Evolutionary conservation across 2,888 invertebrate genomes (phyloP).

Genomic region (Glomeris marginata): DNA sequence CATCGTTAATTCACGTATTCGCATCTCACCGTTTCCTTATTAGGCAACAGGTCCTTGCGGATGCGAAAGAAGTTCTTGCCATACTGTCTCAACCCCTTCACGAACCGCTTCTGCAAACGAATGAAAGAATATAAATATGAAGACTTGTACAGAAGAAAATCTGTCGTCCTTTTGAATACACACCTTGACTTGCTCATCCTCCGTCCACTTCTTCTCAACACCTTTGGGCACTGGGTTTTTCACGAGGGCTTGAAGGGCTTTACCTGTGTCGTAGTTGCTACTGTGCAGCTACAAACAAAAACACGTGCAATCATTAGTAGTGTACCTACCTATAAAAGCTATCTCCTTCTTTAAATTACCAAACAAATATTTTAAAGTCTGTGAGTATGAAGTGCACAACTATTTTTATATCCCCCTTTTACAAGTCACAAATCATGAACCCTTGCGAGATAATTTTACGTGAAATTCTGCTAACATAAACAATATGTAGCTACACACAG

Average conservation of each 20-base stretch:
- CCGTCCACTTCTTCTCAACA: slow-evolving; percentile 95
- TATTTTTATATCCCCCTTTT: too few relatives aligned
- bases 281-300: slow-evolving; percentile 57
- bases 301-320: not conserved
- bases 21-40: slow-evolving; percentile 83
- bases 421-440: too few relatives aligned
- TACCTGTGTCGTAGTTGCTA: slow-evolving; percentile 90
- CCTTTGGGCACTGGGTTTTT: slow-evolving; percentile 95
- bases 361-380: too few relatives aligned
- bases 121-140: slow-evolving; percentile 8
- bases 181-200: slow-evolving; percentile 66
- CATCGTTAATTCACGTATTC: too few relatives aligned
- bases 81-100: slow-evolving; percentile 93
- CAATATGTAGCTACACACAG: too few relatives aligned
- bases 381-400: too few relatives aligned
- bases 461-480: too few relatives aligned
- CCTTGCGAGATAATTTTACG: too few relatives aligned
- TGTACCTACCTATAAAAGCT: too few relatives aligned
- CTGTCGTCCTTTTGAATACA: too few relatives aligned
- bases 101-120: slow-evolving; percentile 65
- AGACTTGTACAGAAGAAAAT: too few relatives aligned
- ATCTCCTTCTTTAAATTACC: too few relatives aligned
- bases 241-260: slow-evolving; percentile 88
- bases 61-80: slow-evolving; percentile 99
- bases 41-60: slow-evolving; percentile 85